These are phyloP conservation scores for Zelostemma sp. DNA, from an alignment of 1,140 invertebrate species.

Conservation along the genomic window DNA sequence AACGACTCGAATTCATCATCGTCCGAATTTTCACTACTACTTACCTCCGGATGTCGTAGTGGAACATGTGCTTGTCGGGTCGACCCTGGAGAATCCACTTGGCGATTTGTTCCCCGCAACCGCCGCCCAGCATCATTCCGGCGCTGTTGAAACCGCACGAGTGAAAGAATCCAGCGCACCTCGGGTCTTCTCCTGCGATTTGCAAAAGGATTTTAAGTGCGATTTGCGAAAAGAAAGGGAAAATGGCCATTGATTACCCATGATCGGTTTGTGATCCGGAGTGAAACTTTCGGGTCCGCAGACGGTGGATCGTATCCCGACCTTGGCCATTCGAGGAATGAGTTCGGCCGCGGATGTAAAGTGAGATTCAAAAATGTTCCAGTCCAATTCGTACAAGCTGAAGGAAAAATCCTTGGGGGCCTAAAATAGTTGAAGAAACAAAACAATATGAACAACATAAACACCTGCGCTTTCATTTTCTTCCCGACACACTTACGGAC, in stretches of 20 bases:
- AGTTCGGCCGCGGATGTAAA: conserved; percentile 80
- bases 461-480: too few species aligned
- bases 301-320: conserved; percentile 87
- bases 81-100: conserved; percentile 86
- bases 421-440: conserved; percentile 65
- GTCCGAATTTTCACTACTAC: too few species aligned
- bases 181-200: conserved; percentile 70
- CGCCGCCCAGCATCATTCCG: conserved; percentile 91
- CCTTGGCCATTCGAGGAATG: conserved; percentile 78
- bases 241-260: too few species aligned
- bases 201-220: conserved; percentile 5
- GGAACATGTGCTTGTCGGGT: conserved; percentile 87
- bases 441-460: too few species aligned
- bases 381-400: conserved; percentile 87
- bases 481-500: conserved; percentile 75
- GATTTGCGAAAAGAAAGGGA: too few species aligned
- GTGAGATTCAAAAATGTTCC: conserved; percentile 84
- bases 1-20: too few species aligned
- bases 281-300: conserved; percentile 91
- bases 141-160: conserved; percentile 90
- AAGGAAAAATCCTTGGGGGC: conserved; percentile 84
- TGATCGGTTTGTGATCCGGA: conserved; percentile 89
- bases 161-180: conserved; percentile 78
- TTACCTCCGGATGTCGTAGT: conserved; percentile 82
- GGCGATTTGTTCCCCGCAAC: conserved; percentile 86